Conservation (phyloP, 2,888 invertebrate genomes). For the Thereva unica region DNA sequence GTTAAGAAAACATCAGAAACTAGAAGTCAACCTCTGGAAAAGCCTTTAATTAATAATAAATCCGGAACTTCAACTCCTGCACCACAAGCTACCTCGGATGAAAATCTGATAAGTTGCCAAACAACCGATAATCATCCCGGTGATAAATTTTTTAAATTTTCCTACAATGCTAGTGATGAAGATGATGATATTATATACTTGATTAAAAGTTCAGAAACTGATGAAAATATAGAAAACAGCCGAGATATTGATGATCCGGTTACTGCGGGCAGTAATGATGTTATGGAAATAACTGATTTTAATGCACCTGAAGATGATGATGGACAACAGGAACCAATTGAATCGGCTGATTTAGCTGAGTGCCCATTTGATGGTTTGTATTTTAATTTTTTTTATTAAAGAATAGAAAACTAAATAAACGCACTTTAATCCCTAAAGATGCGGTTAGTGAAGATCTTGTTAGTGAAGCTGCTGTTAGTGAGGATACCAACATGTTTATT, state of each 20-base stretch:
- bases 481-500: conserved; percentile 60
- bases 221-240: conserved; percentile 46
- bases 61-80: not conserved
- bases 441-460: conserved; percentile 42
- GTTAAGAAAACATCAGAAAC: not conserved
- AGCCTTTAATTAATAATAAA: not conserved
- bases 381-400: not conserved
- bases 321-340: not conserved
- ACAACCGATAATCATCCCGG: conserved; percentile 4
- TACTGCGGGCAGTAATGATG: conserved; percentile 26
- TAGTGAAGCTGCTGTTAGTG: conserved; percentile 57
- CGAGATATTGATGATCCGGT: conserved; percentile 45
- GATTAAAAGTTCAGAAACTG: conserved; percentile 33
- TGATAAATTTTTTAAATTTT: conserved; percentile 17
- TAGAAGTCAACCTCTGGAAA: not conserved
- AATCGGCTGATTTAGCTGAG: not conserved
- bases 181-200: conserved; percentile 17
- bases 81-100: not conserved
- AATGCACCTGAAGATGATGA: conserved; percentile 22
- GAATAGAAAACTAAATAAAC: not conserved
- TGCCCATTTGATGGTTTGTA: not conserved
- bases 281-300: conserved; percentile 47
- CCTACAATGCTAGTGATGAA: conserved; percentile 12
- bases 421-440: conserved; percentile 46
- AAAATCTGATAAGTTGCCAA: too few relatives aligned